Evolutionary conservation across 92 coral and sea anemone species (phyloP).

Genomic region (Meandrina meandrites): DNA sequence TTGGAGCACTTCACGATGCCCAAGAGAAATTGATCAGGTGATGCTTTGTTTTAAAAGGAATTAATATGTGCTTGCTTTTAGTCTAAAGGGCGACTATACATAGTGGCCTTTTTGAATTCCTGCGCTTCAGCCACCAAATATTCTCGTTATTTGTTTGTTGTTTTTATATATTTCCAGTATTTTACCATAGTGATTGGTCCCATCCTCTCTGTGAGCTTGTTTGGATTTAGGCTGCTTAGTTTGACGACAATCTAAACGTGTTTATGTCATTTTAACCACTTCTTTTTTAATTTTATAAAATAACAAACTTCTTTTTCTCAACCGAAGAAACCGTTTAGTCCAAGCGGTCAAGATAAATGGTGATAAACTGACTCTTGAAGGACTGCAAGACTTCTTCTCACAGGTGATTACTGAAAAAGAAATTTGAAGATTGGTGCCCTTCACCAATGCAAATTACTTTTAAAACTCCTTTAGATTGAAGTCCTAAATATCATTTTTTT

Average conservation of each 20-base stretch:
- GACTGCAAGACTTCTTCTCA: conserved; percentile 25
- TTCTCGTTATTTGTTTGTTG: background rate
- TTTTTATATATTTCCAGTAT: background rate
- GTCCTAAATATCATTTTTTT: background rate
- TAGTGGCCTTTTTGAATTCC: background rate
- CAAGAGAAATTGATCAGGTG: conserved; percentile 69
- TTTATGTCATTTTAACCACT: background rate
- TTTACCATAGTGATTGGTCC: background rate
- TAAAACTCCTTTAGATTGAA: background rate
- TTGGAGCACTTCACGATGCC: conserved; percentile 70
- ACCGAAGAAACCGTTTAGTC: conserved; percentile 43
- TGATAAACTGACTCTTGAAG: conserved; percentile 37
- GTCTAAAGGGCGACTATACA: too few species aligned
- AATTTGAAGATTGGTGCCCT: background rate
- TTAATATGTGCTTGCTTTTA: too few species aligned
- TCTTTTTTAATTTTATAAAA: background rate
- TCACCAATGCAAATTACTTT: background rate
- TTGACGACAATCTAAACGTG: background rate
- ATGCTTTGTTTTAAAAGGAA: too few species aligned
- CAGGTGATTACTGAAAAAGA: conserved; percentile 29
- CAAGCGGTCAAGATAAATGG: background rate
- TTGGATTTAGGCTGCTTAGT: background rate
- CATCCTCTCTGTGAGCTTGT: background rate
- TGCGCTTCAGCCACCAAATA: too few species aligned
- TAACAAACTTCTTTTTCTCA: background rate